Base-by-base conservation (phyloP, 2,888 invertebrate genomes). In the Plusia festucae region DNA sequence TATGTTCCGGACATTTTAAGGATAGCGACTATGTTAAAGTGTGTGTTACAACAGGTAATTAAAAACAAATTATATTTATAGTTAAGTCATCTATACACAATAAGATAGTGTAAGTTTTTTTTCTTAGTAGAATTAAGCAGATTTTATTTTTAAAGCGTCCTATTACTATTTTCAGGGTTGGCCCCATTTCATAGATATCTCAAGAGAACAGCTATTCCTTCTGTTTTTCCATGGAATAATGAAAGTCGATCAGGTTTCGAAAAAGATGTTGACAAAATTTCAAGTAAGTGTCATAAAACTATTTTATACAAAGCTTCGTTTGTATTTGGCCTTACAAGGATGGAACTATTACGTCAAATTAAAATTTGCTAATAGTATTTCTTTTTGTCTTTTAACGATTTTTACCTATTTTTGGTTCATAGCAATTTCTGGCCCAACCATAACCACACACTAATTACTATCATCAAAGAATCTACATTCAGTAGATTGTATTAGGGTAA, bases 1-100 rank as follows among this genome's bases (percentile, higher is more conserved):
- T 77, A 71, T 77, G 77, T 72, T 60, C 72, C 51, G 53, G 52
- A 46, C 77, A 77, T 67, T 77, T 77, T 53, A 68, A 40, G 27
- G 55, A 51, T 11, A 66, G 53, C 54, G 74, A 76, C 32, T 74
- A 76, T 51, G 11, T 59, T 32, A 59, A 62, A 34, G 46, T 59
- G 18, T 52, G 61, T 66, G 22, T 59, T 27, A 32, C 69, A 15
- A 69, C 69, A 63, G 75, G 75, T 72, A 65, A 24, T 60, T n/a
- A 32, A 22, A 20, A 9, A n/a, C 4, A 40, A n/a, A 24, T 22
- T 20, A 18, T 18, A 27, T n/a, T 46, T 46, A 6, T 30, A 16
- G 11, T 20, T 20, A 2, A 44, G 11, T 13, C 16, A 15, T 27
- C 4, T 46, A 15, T 24, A 0, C 16, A 30, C 1, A 6, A n/a